phyloP scores from a whole-genome alignment of 2,113 vertebrate species.

The Octodon degus region DNA sequence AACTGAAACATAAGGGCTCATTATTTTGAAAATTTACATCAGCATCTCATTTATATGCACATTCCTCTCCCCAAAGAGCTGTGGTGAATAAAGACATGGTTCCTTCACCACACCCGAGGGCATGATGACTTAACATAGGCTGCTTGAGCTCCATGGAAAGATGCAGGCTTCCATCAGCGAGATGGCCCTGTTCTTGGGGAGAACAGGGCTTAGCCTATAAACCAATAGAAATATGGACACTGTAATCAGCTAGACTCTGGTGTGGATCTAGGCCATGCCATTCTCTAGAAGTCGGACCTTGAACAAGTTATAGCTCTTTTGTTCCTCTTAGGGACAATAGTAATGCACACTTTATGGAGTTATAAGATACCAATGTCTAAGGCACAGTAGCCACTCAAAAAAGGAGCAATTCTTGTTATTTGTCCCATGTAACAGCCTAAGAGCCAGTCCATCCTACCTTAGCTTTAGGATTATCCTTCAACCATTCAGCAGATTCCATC shows the following conservation, averaged over 20 bases:
- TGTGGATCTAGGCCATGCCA: too few relatives aligned
- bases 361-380: background rate
- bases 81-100: background rate
- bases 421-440: background rate
- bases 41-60: background rate
- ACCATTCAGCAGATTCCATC: background rate
- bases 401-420: background rate
- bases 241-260: background rate
- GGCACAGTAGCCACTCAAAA: background rate
- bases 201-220: background rate
- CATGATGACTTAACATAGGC: background rate
- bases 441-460: background rate
- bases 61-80: background rate
- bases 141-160: background rate
- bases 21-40: constrained; percentile 60
- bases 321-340: background rate
- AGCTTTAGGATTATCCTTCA: background rate
- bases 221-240: background rate
- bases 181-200: background rate
- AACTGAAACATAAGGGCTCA: constrained; percentile 39
- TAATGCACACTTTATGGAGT: background rate
- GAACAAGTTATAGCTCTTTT: background rate
- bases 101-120: background rate
- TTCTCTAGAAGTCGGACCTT: background rate
- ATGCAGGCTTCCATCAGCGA: background rate